Evolutionary conservation across 2,797 vertebrate genomes (phyloP).

Genomic region (Molossus molossus): DNA sequence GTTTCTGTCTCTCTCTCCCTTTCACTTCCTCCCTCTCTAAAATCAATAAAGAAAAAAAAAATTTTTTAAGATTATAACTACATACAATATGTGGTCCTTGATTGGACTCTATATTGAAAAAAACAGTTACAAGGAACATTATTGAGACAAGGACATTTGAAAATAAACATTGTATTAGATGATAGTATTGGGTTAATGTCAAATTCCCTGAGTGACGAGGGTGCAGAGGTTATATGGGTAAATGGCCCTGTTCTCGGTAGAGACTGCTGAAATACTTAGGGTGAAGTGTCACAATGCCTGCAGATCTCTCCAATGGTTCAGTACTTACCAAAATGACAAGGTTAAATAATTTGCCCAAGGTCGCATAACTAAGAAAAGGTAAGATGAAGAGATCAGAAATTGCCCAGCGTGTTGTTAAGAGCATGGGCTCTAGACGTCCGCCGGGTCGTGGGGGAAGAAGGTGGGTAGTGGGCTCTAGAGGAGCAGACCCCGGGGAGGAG

Average conservation of each 20-base stretch:
- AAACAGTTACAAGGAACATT: background rate
- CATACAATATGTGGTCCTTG: background rate
- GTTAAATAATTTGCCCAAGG: background rate
- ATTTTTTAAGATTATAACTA: background rate
- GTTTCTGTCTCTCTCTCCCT: too few relatives aligned
- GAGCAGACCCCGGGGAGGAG: background rate
- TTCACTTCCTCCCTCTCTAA: too few relatives aligned
- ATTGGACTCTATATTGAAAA: background rate
- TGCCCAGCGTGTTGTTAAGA: background rate
- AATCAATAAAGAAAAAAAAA: too few relatives aligned
- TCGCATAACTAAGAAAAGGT: background rate
- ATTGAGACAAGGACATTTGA: background rate
- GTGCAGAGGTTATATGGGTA: background rate
- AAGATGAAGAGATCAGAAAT: background rate
- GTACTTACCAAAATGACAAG: background rate
- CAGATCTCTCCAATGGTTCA: background rate
- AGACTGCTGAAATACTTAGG: background rate
- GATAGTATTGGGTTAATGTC: background rate
- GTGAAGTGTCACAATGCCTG: background rate
- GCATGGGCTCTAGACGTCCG: conserved; percentile 38
- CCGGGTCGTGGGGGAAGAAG: conserved; percentile 73
- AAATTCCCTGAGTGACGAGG: background rate
- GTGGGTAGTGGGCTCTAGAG: conserved; percentile 72
- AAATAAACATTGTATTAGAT: background rate
- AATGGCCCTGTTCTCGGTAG: background rate